Percentiles rank a stretch among this genome's conserved stretches.
phyloP scores from a whole-genome alignment of 2,113 vertebrate genomes.

The Podarcis muralis region DNA sequence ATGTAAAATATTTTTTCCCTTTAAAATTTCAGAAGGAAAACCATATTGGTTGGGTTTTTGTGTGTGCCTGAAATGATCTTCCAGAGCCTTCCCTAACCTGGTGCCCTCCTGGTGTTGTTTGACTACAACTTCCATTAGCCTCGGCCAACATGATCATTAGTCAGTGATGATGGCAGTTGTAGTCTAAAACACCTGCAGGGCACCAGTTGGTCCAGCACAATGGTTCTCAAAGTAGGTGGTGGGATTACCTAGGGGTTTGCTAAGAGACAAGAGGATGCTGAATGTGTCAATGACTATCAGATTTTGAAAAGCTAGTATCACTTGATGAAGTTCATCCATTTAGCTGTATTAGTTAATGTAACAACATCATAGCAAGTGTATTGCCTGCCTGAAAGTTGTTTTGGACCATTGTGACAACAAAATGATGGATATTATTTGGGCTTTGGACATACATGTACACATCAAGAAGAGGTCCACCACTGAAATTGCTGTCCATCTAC shows the following conservation, averaged over 20 bases:
- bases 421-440: background rate
- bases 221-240: too few relatives aligned
- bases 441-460: background rate
- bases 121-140: too few relatives aligned
- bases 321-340: too few relatives aligned
- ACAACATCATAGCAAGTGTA: background rate
- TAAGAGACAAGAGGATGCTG: too few relatives aligned
- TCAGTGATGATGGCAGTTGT: too few relatives aligned
- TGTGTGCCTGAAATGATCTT: background rate
- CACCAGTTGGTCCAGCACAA: too few relatives aligned
- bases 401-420: conserved; percentile 16
- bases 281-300: too few relatives aligned
- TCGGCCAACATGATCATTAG: too few relatives aligned
- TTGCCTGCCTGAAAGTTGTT: conserved; percentile 14
- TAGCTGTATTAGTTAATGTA: background rate
- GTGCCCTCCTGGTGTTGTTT: background rate
- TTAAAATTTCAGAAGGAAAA: background rate
- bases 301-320: too few relatives aligned
- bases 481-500: background rate
- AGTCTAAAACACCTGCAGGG: too few relatives aligned
- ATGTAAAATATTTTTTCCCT: background rate
- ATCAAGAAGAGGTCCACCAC: background rate
- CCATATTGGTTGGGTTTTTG: too few relatives aligned
- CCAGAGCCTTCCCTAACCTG: background rate
- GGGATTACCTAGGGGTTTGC: too few relatives aligned